Evolutionary conservation across 2,888 invertebrate species (phyloP), one percentile per base, ranked within the genome.

Genomic region (Alcis repandata): DNA sequence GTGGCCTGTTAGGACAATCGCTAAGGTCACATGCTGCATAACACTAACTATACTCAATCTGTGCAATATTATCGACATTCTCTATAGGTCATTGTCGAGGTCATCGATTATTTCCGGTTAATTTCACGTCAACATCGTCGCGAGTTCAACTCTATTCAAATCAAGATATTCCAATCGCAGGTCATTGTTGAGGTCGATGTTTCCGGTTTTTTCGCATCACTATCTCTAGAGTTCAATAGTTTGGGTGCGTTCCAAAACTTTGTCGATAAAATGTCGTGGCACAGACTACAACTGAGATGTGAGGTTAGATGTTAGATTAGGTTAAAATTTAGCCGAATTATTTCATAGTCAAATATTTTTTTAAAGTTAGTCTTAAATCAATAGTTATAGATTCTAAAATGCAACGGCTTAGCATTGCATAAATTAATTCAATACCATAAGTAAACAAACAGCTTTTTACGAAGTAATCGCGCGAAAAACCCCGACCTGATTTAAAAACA

Each of bases 1-100:
- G 89, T 87, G 88, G 72, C 64, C 68, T 76, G 75, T 56, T 63
- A 71, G 82, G 84, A 81, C 82, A 78, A 82, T 80, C 80, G 79
- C 79, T 78, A 75, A 85, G 85, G 86, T 87, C 86, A 79, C 66
- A 56, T 20, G 1, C 56, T 62, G 43, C 52, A 53, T 38, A 43
- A 49, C 53, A 40, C 62, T 56, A 36, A 60, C 48, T 41, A 51
- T 43, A 17, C 59, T 59, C 41, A 17, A 59, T 59, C 41, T n/a
- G 22, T 51, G 51, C 51, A 9, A 19, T 32, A 49, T 20, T 51
- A 36, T 51, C 22, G 41, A 63, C 45, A 56, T 45, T 62, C 40
- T 33, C 32, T 52, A 56, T 46, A 53, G 58, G 63, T 63, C 63
- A 63, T 38, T 59, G 63, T 54, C 53, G 40, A 63, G 63, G 57